phyloP scores from a whole-genome alignment of 2,797 vertebrate genomes.

The Benthosema pterotum region DNA sequence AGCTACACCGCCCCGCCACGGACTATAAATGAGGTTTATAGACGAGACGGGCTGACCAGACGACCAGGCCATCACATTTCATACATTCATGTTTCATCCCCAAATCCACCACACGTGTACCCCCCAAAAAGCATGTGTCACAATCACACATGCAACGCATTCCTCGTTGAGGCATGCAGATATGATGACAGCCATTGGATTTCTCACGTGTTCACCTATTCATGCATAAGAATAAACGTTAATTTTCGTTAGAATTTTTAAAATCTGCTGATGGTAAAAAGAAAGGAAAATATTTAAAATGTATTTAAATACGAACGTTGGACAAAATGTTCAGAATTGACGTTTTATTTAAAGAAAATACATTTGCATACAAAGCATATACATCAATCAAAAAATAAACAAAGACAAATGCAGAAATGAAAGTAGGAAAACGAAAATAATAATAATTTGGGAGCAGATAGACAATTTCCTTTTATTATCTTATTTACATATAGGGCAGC shows the following conservation, averaged over 20 bases:
- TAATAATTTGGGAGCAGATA: neutral
- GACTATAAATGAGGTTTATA: constrained; percentile 13
- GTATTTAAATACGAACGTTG: constrained; percentile 19
- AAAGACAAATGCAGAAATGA: neutral
- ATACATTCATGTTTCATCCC: constrained; percentile 42
- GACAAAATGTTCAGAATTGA: constrained; percentile 27
- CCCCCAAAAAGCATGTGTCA: constrained; percentile 21
- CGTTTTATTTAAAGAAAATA: constrained; percentile 36
- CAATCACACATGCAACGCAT: no score
- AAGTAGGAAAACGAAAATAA: constrained; percentile 6
- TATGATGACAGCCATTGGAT: constrained; percentile 25
- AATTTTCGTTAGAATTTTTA: constrained; percentile 35
- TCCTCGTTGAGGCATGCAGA: constrained; percentile 1
- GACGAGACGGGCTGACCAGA: constrained; percentile 76
- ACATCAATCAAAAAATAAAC: constrained; percentile 17
- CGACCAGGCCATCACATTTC: constrained; percentile 48
- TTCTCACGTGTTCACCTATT: constrained; percentile 15
- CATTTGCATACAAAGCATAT: constrained; percentile 8
- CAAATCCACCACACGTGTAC: constrained; percentile 44
- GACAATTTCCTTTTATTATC: neutral
- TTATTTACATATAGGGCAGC: no score
- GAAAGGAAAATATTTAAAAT: neutral
- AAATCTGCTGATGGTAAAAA: constrained; percentile 4
- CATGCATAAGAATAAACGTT: constrained; percentile 10
- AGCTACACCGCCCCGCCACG: no score